Percentiles rank a stretch among this genome's conserved stretches.
Conservation (phyloP, 2,888 invertebrate species). For the Drosophila pegasa region DNA sequence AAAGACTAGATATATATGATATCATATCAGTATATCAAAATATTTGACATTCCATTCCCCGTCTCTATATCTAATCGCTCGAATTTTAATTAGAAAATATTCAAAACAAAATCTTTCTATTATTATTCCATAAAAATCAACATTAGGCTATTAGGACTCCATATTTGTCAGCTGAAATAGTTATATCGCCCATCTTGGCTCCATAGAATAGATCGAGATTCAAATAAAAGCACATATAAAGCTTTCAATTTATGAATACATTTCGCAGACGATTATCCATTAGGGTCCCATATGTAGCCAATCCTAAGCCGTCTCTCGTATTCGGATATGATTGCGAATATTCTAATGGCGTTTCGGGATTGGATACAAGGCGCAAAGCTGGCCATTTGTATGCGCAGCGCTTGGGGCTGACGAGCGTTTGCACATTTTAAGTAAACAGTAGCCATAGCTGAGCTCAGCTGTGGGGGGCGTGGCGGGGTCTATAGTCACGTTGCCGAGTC, state of each 20-base stretch:
- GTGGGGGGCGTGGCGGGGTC: conserved; percentile 13
- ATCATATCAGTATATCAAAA: not conserved
- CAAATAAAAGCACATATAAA: conserved; percentile 10
- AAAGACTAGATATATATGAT: too few relatives aligned
- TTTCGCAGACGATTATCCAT: conserved; percentile 9
- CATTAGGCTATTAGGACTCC: not conserved
- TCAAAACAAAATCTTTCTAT: not conserved
- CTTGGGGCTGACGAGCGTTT: conserved; percentile 47
- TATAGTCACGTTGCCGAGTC: conserved; percentile 36
- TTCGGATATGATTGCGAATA: conserved; percentile 25
- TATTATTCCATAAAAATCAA: not conserved
- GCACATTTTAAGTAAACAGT: conserved; percentile 53
- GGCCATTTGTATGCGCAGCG: conserved; percentile 64
- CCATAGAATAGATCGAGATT: not conserved
- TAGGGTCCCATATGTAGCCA: conserved; percentile 4
- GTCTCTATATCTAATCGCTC: not conserved
- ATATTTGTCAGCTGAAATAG: not conserved
- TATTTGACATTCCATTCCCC: not conserved
- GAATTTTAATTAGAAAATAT: not conserved
- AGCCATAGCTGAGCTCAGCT: conserved; percentile 30
- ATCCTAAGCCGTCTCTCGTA: conserved; percentile 10
- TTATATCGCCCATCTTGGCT: not conserved
- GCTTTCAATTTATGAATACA: conserved; percentile 1
- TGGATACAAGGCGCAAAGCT: conserved; percentile 17
- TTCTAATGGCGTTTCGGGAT: conserved; percentile 38